Percentiles rank a stretch among this genome's conserved stretches.
Evolutionary conservation across 1,140 invertebrate species (phyloP).

Genomic region (Coenobita brevimanus): DNA sequence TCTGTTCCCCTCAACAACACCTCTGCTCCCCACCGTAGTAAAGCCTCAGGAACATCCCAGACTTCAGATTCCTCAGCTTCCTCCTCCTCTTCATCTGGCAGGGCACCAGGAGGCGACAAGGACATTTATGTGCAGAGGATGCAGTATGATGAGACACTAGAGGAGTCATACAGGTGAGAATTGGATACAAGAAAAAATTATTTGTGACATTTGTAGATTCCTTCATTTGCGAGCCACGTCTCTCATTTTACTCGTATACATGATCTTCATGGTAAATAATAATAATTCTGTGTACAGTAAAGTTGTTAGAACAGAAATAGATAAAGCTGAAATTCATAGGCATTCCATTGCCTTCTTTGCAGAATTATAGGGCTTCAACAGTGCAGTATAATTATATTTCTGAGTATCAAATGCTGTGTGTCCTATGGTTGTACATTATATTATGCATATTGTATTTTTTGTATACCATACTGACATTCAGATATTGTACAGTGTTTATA

Average conservation of each 20-base stretch:
- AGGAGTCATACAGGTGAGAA: slow-evolving; percentile 53
- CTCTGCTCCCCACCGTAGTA: background rate
- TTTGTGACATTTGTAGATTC: too few relatives aligned
- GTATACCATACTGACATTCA: background rate
- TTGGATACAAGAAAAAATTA: too few relatives aligned
- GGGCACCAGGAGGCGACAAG: slow-evolving; percentile 19
- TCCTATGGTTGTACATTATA: background rate
- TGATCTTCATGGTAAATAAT: too few relatives aligned
- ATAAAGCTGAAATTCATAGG: too few relatives aligned
- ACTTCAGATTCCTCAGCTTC: background rate
- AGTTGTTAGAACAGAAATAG: too few relatives aligned
- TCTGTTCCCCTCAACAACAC: slow-evolving; percentile 5
- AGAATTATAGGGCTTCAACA: too few relatives aligned
- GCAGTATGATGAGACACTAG: slow-evolving; percentile 51
- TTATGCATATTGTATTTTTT: background rate
- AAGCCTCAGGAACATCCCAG: background rate
- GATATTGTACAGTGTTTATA: background rate
- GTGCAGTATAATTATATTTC: too few relatives aligned
- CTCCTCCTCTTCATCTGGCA: background rate
- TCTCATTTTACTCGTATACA: too few relatives aligned
- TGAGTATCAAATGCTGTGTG: background rate
- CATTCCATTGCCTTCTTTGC: too few relatives aligned
- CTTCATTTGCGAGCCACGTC: too few relatives aligned
- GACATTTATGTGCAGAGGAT: slow-evolving; percentile 35
- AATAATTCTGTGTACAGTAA: too few relatives aligned